Conservation (phyloP, 1,140 invertebrate species). For the Drosophila tsacasi region DNA sequence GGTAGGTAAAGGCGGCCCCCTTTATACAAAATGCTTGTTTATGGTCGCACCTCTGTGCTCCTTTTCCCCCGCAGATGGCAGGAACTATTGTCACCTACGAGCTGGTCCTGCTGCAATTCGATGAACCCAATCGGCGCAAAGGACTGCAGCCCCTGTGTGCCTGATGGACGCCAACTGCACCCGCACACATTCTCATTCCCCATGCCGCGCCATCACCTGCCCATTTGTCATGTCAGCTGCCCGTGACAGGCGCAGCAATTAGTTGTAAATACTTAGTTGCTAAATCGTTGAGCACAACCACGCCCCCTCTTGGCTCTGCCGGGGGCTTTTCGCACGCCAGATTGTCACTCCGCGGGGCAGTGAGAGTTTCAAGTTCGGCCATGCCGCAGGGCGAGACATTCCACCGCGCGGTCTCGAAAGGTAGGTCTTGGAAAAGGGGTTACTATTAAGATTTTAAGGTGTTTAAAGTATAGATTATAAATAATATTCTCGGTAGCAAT, state of each 20-base stretch:
- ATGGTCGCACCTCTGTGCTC: conserved; percentile 5
- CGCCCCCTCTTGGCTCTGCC: conserved; percentile 31
- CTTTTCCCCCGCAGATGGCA: conserved; percentile 62
- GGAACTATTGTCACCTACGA: conserved; percentile 91
- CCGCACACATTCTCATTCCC: conserved; percentile 4
- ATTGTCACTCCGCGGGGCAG: conserved; percentile 21
- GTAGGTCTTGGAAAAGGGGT: conserved; percentile 16
- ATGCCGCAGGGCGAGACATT: conserved; percentile 75
- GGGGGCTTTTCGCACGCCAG: conserved; percentile 17
- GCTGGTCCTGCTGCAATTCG: conserved; percentile 88
- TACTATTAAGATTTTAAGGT: neutral
- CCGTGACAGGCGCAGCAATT: conserved; percentile 67
- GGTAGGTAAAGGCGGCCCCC: conserved; percentile 83
- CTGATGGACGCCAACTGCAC: conserved; percentile 31
- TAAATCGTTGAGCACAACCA: conserved; percentile 54
- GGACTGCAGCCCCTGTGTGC: conserved; percentile 69
- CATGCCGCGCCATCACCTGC: conserved; percentile 1
- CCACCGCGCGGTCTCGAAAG: conserved; percentile 65
- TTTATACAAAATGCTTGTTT: conserved; percentile 43
- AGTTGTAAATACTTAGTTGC: conserved; percentile 62
- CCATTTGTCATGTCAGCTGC: conserved; percentile 68
- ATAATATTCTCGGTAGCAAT: no score
- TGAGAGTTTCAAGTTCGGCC: conserved; percentile 35
- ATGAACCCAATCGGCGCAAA: conserved; percentile 77
- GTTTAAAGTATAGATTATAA: neutral